Evolutionary conservation across 2,888 invertebrate genomes (phyloP), one percentile per base, ranked within the genome.

Genomic region (Nudaria mundana): DNA sequence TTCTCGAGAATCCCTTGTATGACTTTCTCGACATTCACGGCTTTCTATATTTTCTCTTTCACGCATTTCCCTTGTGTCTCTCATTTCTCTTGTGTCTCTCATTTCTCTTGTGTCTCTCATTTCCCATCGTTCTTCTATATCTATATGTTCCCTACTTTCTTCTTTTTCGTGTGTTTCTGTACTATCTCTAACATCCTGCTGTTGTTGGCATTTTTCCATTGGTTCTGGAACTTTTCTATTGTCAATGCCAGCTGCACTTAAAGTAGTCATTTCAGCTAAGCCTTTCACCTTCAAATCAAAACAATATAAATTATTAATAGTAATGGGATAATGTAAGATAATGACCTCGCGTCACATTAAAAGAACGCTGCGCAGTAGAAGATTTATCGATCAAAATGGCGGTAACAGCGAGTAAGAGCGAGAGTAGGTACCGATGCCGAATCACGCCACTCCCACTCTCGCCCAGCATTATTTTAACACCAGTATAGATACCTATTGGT

Each of bases 201-300:
- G 76, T 33, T 76, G 58, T 63, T 76, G 81, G 60, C 85, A 81
- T 70, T 87, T 86, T 63, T 87, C 88, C 88, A 88, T 88, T 63
- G 85, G 81, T 75, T 87, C 88, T 71, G 81, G 67, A 53, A 85
- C 85, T 70, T 74, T 85, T 71, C 81, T 81, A 58, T 76, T 73
- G 60, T 81, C 86, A 63, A 91, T 90, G 71, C 91, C 83, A 62
- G 91, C 91, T 62, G 92, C 91, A 72, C 93, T 94, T 80, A 94
- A 90, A 79, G 94, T 95, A 76, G 96, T 96, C 95, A 97, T 96
- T 89, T 97, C 97, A 86, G 96, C 96, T 76, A 97, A 90, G 73
- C 97, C 97, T 89, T 97, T 96, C 50, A 97, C 91, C 92, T 92
- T 63, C 29, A 76, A 74, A 39, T 18, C n/a, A 36, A 5, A 5